Conservation (phyloP, 2,888 invertebrate species). For the Sialis lutaria region DNA sequence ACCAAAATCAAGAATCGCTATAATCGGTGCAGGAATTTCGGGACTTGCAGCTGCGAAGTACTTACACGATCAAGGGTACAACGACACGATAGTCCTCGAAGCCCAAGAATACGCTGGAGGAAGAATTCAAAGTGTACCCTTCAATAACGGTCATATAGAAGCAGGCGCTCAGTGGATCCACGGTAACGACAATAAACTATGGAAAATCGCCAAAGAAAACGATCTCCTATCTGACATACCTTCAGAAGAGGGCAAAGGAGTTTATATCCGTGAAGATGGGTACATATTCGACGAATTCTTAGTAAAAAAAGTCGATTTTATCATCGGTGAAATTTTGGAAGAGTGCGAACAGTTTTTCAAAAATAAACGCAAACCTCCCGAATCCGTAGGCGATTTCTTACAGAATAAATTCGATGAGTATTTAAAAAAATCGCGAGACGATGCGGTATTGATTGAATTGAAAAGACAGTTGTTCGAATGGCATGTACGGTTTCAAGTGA, state of each 20-base stretch:
- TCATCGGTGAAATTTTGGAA: constrained; percentile 28
- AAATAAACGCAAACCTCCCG: constrained; percentile 18
- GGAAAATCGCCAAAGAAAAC: constrained; percentile 26
- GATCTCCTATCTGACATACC: constrained; percentile 27
- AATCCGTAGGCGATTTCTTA: constrained; percentile 25
- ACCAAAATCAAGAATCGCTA: constrained; percentile 23
- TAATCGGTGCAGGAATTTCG: constrained; percentile 42
- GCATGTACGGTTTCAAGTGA: constrained; percentile 37
- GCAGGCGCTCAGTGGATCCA: constrained; percentile 48
- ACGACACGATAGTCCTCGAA: constrained; percentile 35
- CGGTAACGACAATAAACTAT: constrained; percentile 34
- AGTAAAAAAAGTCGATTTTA: constrained; percentile 30
- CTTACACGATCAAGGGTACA: constrained; percentile 25
- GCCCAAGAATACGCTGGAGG: constrained; percentile 35
- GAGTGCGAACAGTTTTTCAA: constrained; percentile 28
- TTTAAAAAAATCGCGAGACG: constrained; percentile 19
- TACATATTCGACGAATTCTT: constrained; percentile 24
- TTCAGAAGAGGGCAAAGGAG: constrained; percentile 37
- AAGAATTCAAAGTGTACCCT: constrained; percentile 27
- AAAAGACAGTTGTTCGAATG: constrained; percentile 37
- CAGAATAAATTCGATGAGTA: constrained; percentile 27
- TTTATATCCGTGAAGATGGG: constrained; percentile 30
- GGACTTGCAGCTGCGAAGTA: constrained; percentile 37
- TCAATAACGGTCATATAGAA: constrained; percentile 28
- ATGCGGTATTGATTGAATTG: constrained; percentile 16